Evolutionary conservation across 1,140 invertebrate species (phyloP), one percentile per base, ranked within the genome.

Genomic region (Papilio xuthus): DNA sequence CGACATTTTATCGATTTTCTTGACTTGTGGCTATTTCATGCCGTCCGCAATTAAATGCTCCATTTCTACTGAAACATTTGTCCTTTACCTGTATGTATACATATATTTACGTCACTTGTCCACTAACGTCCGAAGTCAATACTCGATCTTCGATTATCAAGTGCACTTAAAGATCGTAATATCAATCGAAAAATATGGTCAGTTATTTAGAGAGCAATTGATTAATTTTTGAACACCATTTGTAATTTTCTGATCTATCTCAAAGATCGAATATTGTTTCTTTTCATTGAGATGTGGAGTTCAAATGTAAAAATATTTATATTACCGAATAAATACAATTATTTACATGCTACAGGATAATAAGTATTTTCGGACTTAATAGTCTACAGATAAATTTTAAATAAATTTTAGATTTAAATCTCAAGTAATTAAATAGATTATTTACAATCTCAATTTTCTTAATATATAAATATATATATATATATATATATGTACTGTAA

Each of bases 21-120:
- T 75, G 72, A 3, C 23, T 26, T 26, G 26, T 75, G 72, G 72
- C 72, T 75, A 75, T 56, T 56, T 53, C 47, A 32, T 75, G 72
- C 72, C 72, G 72, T 75, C 72, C 47, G 44, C 44, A 37, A 75
- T 56, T 50, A 56, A 74, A 32, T 53, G 23, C 42, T 73, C 47
- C 50, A 56, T 75, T 56, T 37, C 15, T 56, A 74, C 15, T 53
- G 26, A 53, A 32, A 75, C 4, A 15, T 75, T 23, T 72, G 42
- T 47, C 23, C 37, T 7, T 28, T 67, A 28, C 23, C 56, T 23
- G 15, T 8, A 13, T 67, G n/a, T n/a, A 67, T 4, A 50, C 4
- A 15, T 28, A 13, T 60, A 60, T 26, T 60, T 20, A 20, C 18
- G 7, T 53, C 50, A 13, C 9, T 44, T 13, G 13, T 44, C 9